A percentile compares a stretch with the other conserved stretches of the same genome.
Evolutionary conservation across 2,888 invertebrate genomes (phyloP).

Genomic region (Corbicula japonica): DNA sequence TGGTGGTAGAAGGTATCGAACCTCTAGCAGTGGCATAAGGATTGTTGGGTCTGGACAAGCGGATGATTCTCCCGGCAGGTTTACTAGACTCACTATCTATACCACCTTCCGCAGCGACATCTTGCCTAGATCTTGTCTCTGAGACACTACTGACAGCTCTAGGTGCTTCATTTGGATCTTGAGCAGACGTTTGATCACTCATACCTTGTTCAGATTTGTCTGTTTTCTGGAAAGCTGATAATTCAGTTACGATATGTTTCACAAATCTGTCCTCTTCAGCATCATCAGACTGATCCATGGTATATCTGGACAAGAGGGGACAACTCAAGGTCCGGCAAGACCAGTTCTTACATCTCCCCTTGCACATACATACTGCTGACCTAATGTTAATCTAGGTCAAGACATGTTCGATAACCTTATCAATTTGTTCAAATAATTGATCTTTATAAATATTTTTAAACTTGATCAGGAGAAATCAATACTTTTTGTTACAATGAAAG

Average conservation of each 20-base stretch:
- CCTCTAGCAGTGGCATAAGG: slow-evolving; percentile 43
- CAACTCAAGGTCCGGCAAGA: slow-evolving; percentile 63
- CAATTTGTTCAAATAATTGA: neutral
- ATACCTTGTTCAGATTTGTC: slow-evolving; percentile 26
- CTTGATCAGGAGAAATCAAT: slow-evolving; percentile 1
- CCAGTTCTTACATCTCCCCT: neutral
- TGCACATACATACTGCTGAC: neutral
- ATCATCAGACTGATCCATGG: too few species aligned
- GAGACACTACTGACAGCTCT: slow-evolving; percentile 10
- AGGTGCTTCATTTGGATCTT: neutral
- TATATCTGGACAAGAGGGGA: too few species aligned
- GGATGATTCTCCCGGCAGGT: slow-evolving; percentile 56
- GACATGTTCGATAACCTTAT: neutral
- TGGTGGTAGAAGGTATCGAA: slow-evolving; percentile 11
- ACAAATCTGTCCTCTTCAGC: slow-evolving; percentile 64
- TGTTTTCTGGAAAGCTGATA: slow-evolving; percentile 68
- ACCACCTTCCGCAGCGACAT: neutral
- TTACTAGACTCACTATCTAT: slow-evolving; percentile 20
- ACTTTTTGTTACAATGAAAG: slow-evolving; percentile 14
- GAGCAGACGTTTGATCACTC: slow-evolving; percentile 11
- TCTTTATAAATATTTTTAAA: slow-evolving; percentile 12
- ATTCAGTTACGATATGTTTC: slow-evolving; percentile 67
- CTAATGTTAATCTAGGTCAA: neutral
- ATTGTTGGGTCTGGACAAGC: slow-evolving; percentile 54
- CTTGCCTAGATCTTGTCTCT: neutral